Conservation (phyloP, 2,113 vertebrate species). For the Cyrtonyx montezumae region DNA sequence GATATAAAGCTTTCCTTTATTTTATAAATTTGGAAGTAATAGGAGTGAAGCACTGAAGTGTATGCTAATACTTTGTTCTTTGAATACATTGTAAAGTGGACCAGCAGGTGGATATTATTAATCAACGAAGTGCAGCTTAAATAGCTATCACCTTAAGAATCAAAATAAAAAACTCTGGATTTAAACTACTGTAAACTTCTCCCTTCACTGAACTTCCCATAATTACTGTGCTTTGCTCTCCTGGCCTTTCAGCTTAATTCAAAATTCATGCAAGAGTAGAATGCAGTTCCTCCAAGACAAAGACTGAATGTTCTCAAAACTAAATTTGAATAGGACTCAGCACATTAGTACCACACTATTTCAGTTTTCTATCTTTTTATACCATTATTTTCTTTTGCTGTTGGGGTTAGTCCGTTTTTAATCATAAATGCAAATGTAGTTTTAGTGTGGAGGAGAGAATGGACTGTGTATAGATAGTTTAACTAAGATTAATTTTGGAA, state of each 20-base stretch:
- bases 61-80: background rate
- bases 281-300: background rate
- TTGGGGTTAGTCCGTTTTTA: background rate
- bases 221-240: background rate
- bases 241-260: background rate
- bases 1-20: background rate
- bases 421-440: background rate
- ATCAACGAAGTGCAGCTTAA: background rate
- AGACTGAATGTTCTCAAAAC: background rate
- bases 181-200: background rate
- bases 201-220: background rate
- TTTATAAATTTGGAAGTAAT: background rate
- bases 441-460: background rate
- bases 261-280: background rate
- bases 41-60: background rate
- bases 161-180: background rate
- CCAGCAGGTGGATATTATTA: background rate
- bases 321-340: background rate
- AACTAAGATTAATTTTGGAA: background rate
- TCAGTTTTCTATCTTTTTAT: background rate
- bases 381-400: background rate
- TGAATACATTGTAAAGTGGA: background rate
- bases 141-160: background rate
- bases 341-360: background rate
- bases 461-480: background rate